Base-by-base conservation (phyloP, 2,888 invertebrate genomes). In the Dynastes maya region DNA sequence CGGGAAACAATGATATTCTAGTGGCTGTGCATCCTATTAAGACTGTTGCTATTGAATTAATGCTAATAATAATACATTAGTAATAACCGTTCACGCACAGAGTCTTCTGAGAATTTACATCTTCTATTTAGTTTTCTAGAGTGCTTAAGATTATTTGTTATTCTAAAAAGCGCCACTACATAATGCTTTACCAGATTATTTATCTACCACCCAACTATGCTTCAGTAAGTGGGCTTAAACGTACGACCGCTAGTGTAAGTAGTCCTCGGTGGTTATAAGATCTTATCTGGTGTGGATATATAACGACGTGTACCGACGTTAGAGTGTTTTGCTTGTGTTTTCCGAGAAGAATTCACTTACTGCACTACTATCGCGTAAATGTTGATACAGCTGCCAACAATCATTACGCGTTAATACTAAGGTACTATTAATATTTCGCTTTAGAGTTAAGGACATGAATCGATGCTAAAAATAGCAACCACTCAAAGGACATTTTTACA, bases 311-410 rank as follows among this genome's bases (percentile, higher is more conserved):
- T 29, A 40, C 65, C n/a, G 11, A 22, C 22, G 27, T 63, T 63
- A n/a, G 51, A 68, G 68, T 68, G 61, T 74, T 71, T 72, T 61
- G 45, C 40, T 49, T 45, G 45, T 74, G 37, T 74, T 61, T 74
- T 74, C 72, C n/a, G 11, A 37, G 40, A 61, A 61, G 61, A 61
- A 72, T 63, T 71, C 53, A 71, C 61, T 49, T 61, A 74, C 61
- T 61, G 72, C 11, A 22, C 16, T 27, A 74, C 22, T 58, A 74
- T 45, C 72, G 61, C 49, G 61, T 22, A 22, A 71, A 29, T 74
- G 61, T 74, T 74, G 58, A 74, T 74, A 74, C 72, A 74, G 72
- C 61, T 74, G 72, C 27, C 45, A 49, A 68, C 51, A 58, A 22
- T 68, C 51, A 27, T 29, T 68, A 51, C 6, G 13, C 65, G 65